phyloP scores from a whole-genome alignment of 2,888 invertebrate species.

The Leptopilina drosophilae region DNA sequence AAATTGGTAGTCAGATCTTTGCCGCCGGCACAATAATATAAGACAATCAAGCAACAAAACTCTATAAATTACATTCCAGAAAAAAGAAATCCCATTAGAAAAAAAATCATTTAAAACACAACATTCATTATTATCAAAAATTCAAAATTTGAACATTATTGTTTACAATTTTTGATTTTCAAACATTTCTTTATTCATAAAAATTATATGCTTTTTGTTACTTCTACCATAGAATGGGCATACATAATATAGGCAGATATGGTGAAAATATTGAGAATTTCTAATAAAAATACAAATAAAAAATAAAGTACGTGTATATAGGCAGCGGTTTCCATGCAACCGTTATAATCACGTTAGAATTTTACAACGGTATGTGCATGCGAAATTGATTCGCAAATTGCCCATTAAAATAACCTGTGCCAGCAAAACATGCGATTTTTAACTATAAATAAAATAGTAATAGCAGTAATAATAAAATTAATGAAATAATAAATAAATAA shows the following conservation, averaged over 20 bases:
- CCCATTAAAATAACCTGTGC: slow-evolving; percentile 61
- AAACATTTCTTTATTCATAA: no score
- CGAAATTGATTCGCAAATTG: slow-evolving; percentile 70
- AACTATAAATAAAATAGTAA: background rate
- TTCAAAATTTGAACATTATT: no score
- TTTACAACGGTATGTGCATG: slow-evolving; percentile 63
- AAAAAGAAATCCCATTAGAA: background rate
- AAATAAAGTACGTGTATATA: slow-evolving; percentile 18
- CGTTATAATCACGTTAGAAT: slow-evolving; percentile 54
- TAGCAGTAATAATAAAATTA: no score
- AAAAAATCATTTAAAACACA: background rate
- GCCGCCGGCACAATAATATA: slow-evolving; percentile 1
- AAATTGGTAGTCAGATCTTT: slow-evolving; percentile 26
- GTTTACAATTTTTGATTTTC: no score
- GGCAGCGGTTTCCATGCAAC: slow-evolving; percentile 45
- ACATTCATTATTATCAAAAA: no score
- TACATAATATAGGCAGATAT: no score
- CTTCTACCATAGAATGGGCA: no score
- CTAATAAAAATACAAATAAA: background rate
- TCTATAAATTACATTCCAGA: background rate
- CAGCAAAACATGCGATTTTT: slow-evolving; percentile 43
- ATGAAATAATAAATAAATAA: no score
- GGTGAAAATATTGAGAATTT: background rate
- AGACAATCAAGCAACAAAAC: background rate
- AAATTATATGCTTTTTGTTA: no score